Conservation (phyloP, 2,797 vertebrate genomes). For the Epinephelus coioides region DNA sequence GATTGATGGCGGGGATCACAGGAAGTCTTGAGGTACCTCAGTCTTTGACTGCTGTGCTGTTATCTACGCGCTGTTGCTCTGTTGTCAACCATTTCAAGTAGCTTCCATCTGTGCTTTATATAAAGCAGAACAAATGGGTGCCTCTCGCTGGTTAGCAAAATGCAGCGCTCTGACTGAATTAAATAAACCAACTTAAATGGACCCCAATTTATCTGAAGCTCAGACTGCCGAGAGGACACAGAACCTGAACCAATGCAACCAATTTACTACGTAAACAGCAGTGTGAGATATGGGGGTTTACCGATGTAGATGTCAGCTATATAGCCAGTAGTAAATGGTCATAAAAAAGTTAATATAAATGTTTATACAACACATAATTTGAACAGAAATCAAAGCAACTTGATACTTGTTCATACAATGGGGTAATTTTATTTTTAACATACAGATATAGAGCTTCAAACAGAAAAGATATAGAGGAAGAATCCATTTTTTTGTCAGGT, state of each 20-base stretch:
- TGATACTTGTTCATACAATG: not conserved
- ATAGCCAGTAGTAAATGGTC: not conserved
- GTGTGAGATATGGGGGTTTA: not conserved
- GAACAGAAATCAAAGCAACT: not conserved
- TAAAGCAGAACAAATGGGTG: slow-evolving; percentile 41
- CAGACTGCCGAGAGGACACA: not conserved
- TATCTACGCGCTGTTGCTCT: slow-evolving; percentile 54
- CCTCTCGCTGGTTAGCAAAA: slow-evolving; percentile 34
- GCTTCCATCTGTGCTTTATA: slow-evolving; percentile 51
- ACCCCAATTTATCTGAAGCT: slow-evolving; percentile 13
- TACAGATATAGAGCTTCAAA: not conserved
- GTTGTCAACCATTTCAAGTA: slow-evolving; percentile 55
- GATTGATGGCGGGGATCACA: slow-evolving; percentile 82
- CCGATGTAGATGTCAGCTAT: not conserved
- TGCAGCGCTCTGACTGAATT: slow-evolving; percentile 6
- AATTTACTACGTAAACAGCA: not conserved
- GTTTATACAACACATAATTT: not conserved
- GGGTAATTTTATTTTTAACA: not conserved
- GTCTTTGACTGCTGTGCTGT: slow-evolving; percentile 67
- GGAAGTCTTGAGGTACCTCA: slow-evolving; percentile 73
- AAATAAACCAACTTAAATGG: slow-evolving; percentile 12
- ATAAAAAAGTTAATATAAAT: not conserved
- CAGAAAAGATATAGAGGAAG: not conserved
- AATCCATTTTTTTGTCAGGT: not conserved
- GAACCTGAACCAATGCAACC: slow-evolving; percentile 6